Base-by-base conservation (phyloP, 2,888 invertebrate genomes). In the Epinotia demarniana region DNA sequence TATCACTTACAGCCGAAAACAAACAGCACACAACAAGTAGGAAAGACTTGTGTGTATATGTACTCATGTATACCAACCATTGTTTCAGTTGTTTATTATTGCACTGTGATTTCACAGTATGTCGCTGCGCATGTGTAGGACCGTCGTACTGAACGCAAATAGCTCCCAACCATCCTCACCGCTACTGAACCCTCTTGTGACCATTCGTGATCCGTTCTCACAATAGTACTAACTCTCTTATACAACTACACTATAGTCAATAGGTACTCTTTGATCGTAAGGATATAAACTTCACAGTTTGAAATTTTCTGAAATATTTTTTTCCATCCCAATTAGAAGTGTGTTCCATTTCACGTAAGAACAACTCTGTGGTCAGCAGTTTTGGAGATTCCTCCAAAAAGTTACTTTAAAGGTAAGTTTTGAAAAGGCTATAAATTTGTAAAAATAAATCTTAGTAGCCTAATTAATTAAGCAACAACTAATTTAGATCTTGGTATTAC, bases 141-240 rank as follows among this genome's bases (percentile, higher is more conserved):
- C 39, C 43, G 58, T 58, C 64, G n/a, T 18, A 55, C 18, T 55
- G 66, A 27, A 72, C 75, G 62, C 67, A 75, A 75, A 75, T 75
- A 75, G 67, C 75, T 55, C 11, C 46, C 33, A 53, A 11, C 67
- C 58, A 72, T 64, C 49, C 66, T 57, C 69, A n/a, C 1, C 27
- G 53, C 49, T 66, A 67, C 71, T 61, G 75, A 63, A 53, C 72
- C 72, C 61, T 75, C 61, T 23, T 68, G 68, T 60, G 18, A 46
- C 19, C 75, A 72, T 61, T 75, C 46, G 75, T 57, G 72, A 55
- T 75, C 67, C 49, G 72, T 67, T 75, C 75, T 72, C 75, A 72
- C 55, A 39, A 13, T 49, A 58, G 63, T 57, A 61, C 67, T 55
- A 71, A 67, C 75, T 55, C 57, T 62, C 46, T 39, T 33, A 39